Evolutionary conservation across 1,140 invertebrate species (phyloP), one percentile per base, ranked within the genome.

Genomic region (Plutomurus gul): DNA sequence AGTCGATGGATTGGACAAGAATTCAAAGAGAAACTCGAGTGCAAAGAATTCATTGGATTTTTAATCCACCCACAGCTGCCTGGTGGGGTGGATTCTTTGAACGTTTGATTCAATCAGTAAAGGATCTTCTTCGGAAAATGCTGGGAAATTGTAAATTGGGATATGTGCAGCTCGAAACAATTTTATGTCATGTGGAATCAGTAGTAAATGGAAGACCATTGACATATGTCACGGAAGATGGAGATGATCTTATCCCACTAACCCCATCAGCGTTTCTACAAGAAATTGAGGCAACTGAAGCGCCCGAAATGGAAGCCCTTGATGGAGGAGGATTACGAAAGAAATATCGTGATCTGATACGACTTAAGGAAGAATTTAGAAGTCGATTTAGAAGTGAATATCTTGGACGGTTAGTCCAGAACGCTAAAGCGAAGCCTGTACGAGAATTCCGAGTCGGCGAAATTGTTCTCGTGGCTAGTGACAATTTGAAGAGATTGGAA

Each of bases 381-480:
- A 10, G 40, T n/a, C 40, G 40, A 10, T 43, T 43, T n/a, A 43
- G 40, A n/a, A 43, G n/a, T 43, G 40, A 43, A n/a, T 43, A 43
- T n/a, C 40, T 43, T 43, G 40, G 10, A 43, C 10, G n/a, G 40
- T n/a, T 43, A 10, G 40, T 43, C 10, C 40, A 43, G n/a, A 10
- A 43, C 40, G 10, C 40, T 10, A 43, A 43, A n/a, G n/a, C n/a
- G n/a, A n/a, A n/a, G n/a, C n/a, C n/a, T n/a, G n/a, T n/a, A n/a
- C n/a, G n/a, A n/a, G n/a, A n/a, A n/a, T n/a, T 70, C 5, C 4
- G 11, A 40, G 25, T 13, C 10, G 36, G 51, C 22, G 78, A 77
- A 27, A 25, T 78, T 11, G 78, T 80, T 49, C 49, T 80, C 16
- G 30, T 80, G 8, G 78, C 22, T 4, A 49, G 43, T 2, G 25